Evolutionary conservation across 2,888 invertebrate genomes (phyloP).

Genomic region (Fragum fragum): DNA sequence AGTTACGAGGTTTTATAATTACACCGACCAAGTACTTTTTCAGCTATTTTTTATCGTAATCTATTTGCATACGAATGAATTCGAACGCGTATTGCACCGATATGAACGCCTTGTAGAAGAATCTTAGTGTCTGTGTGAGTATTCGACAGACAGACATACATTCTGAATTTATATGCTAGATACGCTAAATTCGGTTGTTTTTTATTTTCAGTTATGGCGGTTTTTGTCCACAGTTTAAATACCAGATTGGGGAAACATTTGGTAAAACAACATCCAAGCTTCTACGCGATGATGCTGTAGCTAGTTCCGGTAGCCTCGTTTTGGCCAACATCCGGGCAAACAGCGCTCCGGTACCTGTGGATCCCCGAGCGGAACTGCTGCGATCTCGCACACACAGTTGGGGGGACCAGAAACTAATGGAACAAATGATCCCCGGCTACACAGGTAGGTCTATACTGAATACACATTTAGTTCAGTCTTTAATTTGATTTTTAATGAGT

Average conservation of each 20-base stretch:
- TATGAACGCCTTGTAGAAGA: too few relatives aligned
- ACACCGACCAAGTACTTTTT: too few relatives aligned
- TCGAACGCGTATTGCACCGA: too few relatives aligned
- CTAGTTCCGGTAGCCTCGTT: slow-evolving; percentile 79
- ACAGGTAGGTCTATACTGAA: slow-evolving; percentile 78
- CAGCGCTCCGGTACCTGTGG: slow-evolving; percentile 46
- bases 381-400: slow-evolving; percentile 76
- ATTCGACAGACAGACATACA: too few relatives aligned
- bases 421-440: slow-evolving; percentile 83
- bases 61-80: too few relatives aligned
- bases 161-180: too few relatives aligned
- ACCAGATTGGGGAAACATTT: slow-evolving; percentile 83
- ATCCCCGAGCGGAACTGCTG: slow-evolving; percentile 63
- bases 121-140: too few relatives aligned
- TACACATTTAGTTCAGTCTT: too few relatives aligned
- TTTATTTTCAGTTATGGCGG: slow-evolving; percentile 80
- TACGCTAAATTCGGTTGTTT: too few relatives aligned
- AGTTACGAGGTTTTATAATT: too few relatives aligned
- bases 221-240: slow-evolving; percentile 84
- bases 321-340: slow-evolving; percentile 73
- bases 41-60: too few relatives aligned
- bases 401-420: slow-evolving; percentile 82
- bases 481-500: too few relatives aligned
- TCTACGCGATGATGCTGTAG: slow-evolving; percentile 73
- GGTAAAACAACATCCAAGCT: slow-evolving; percentile 80